A percentile compares a stretch with the other conserved stretches of the same genome.
These are phyloP conservation scores for Cynaeus angustus DNA, from an alignment of 2,888 invertebrate species.

Conservation along the genomic window DNA sequence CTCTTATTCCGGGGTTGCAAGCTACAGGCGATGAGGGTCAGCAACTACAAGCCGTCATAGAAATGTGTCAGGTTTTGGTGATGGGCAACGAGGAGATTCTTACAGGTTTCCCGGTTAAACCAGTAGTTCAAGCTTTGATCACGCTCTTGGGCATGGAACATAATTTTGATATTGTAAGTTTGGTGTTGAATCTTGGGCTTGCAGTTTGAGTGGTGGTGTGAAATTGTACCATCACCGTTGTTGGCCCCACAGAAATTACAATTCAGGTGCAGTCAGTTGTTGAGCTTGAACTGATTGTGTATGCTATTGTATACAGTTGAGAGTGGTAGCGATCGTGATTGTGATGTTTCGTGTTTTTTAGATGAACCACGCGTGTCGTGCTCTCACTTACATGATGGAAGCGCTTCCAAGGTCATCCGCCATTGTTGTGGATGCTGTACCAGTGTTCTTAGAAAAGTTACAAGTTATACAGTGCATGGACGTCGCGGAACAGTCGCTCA, in stretches of 20 bases:
- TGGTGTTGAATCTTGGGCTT: slow-evolving; percentile 2
- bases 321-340: not conserved
- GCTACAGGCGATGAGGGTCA: slow-evolving; percentile 96
- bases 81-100: slow-evolving; percentile 99
- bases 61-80: slow-evolving; percentile 98
- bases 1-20: slow-evolving; percentile 92
- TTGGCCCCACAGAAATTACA: slow-evolving; percentile 49
- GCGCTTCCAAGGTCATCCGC: slow-evolving; percentile 96
- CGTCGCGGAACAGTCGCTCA: slow-evolving; percentile 98
- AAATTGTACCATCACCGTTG: slow-evolving; percentile 16
- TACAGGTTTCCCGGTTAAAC: slow-evolving; percentile 98
- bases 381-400: slow-evolving; percentile 99
- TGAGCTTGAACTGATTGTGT: slow-evolving; percentile 60
- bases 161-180: slow-evolving; percentile 94
- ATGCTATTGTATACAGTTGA: slow-evolving; percentile 60
- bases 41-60: slow-evolving; percentile 96
- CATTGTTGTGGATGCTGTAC: slow-evolving; percentile 97
- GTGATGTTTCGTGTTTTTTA: slow-evolving; percentile 61
- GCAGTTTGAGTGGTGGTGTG: slow-evolving; percentile 9
- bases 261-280: slow-evolving; percentile 61
- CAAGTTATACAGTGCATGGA: slow-evolving; percentile 99
- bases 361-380: slow-evolving; percentile 99
- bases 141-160: slow-evolving; percentile 96
- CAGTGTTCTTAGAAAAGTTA: slow-evolving; percentile 96
- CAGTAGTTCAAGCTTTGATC: slow-evolving; percentile 96